Base-by-base conservation (phyloP, 1,140 invertebrate species). In the Pogonomyrmex californicus region DNA sequence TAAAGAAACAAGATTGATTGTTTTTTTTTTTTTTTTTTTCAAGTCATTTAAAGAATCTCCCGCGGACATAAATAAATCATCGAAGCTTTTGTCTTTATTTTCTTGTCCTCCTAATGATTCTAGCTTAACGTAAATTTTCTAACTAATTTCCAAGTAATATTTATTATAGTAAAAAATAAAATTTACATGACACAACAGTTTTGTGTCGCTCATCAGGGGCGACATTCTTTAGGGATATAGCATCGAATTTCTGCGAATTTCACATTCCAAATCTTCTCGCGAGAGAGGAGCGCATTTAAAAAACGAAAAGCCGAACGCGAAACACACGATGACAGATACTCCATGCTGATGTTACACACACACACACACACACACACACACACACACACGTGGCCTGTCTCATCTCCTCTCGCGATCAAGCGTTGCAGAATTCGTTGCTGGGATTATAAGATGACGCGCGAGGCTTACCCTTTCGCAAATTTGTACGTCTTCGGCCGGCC, bases 401-500 rank as follows among this genome's bases (percentile, higher is more conserved):
- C 33, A 82, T 93, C n/a, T n/a, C 87, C 92, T 92, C 88, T 93
- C 1, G 87, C 14, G 41, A 92, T 41, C 7, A 30, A 41, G 2
- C 23, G 1, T 23, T 23, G 23, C 4, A 54, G 14, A 66, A 38
- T 12, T 62, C 7, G 17, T 33, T 9, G n/a, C n/a, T n/a, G n/a
- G 5, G 38, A 44, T 60, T 41, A 23, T 23, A 76, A 23, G 7
- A 23, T 17, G 17, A 44, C 4, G 14, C 3, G n/a, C 54, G 7
- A 23, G 17, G 38, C 92, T 94, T 90, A 94, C 94, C 94, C 94
- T 77, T 90, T 93, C 4, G 90, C 23, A 58, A 93, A 94, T 88
- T 91, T 94, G 41, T 93, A 91, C 1, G 87, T 93, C 62, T 86
- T 92, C 10, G 91, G 58, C 4, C 89, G 78, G 44, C 86, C 58